A percentile compares a stretch with the other conserved stretches of the same genome.
Conservation (phyloP, 2,888 invertebrate genomes). For the Caenorhabditis virilis region DNA sequence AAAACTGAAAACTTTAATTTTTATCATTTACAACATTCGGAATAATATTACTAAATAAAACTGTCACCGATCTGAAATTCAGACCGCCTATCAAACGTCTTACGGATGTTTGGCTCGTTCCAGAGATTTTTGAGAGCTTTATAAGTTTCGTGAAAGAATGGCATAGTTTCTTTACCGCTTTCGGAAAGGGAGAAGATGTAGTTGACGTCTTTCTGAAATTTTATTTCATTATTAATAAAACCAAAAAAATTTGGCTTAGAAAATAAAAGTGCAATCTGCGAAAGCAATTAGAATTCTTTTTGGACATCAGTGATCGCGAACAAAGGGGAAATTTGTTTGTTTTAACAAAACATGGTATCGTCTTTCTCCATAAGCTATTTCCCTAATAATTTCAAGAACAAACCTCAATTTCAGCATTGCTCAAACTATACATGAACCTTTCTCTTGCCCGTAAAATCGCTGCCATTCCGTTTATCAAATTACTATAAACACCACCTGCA, state of each 20-base stretch:
- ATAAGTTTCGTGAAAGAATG: conserved; percentile 15
- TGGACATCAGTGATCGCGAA: too few species aligned
- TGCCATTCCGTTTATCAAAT: conserved; percentile 36
- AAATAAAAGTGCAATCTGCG: too few species aligned
- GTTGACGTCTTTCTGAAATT: conserved; percentile 35
- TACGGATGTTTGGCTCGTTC: conserved; percentile 40
- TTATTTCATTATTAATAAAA: too few species aligned
- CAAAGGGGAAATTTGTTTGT: too few species aligned
- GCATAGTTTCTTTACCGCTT: conserved; percentile 22
- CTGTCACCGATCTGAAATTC: conserved; percentile 45
- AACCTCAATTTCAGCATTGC: conserved; percentile 16
- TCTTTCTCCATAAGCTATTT: not conserved
- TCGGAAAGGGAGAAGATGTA: conserved; percentile 28
- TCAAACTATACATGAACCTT: conserved; percentile 13
- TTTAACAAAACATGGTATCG: too few species aligned
- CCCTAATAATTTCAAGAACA: too few species aligned
- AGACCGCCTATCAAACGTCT: conserved; percentile 31
- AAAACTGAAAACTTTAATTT: conserved; percentile 42
- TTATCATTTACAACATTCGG: not conserved
- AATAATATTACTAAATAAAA: conserved; percentile 30
- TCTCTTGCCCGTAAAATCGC: conserved; percentile 20
- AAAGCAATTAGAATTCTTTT: too few species aligned
- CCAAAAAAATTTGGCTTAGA: too few species aligned
- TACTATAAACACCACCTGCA: conserved; percentile 36
- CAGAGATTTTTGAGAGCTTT: conserved; percentile 30